Evolutionary conservation across 2,113 vertebrate species (phyloP), one percentile per base, ranked within the genome.

Genomic region (Caretta caretta): DNA sequence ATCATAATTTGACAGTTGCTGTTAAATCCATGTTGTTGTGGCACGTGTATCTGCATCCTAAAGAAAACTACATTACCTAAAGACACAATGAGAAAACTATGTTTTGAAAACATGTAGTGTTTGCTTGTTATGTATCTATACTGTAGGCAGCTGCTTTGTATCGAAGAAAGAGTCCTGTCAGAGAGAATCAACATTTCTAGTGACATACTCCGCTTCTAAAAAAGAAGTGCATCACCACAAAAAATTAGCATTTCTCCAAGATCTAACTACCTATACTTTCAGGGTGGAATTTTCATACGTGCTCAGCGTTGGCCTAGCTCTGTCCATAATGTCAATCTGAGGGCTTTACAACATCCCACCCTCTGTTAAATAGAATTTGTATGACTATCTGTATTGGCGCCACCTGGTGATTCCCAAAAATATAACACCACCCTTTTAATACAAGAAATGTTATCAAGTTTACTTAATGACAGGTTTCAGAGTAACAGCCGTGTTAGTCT

Each of bases 381-480:
- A 50, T 85, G 87, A 86, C 7, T 35, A 46, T 86, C 95, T 51
- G 87, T 76, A 46, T 85, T 96, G 87, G 97, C 96, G 95, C 97
- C 97, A 97, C 75, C 97, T 97, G 97, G 93, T 95, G 97, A 96
- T 96, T 25, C 96, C 80, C 75, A 86, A 83, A 91, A 92, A 90
- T 25, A 85, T 29, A 81, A 96, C 95, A 90, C 53, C 50, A 38
- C 19, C 38, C n/a, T 35, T 35, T 65, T 75, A 22, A 10, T 8
- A 8, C 53, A 80, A 91, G 72, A 93, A 88, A 80, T 0, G 17
- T 16, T 16, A 29, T 48, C 78, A 13, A 56, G 8, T 85, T 90
- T 59, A 2, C 35, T 83, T n/a, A n/a, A n/a, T n/a, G n/a, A n/a
- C n/a, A n/a, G n/a, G n/a, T n/a, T n/a, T n/a, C n/a, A n/a, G n/a